A percentile compares a stretch with the other conserved stretches of the same genome.
These are phyloP conservation scores for Lepidurus packardi DNA, from an alignment of 1,140 invertebrate genomes.

Conservation along the genomic window DNA sequence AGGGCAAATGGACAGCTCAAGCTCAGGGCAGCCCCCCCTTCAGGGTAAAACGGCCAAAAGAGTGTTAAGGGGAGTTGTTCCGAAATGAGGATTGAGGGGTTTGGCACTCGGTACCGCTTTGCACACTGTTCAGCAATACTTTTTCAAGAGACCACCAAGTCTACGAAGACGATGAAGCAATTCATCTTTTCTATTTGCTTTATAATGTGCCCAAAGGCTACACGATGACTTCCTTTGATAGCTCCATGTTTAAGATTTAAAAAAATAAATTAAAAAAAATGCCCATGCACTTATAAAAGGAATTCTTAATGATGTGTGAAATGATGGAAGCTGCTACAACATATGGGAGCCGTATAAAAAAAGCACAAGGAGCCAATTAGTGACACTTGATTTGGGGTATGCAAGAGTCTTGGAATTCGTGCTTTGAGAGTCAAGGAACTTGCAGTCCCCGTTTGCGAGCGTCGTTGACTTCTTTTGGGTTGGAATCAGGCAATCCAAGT, in stretches of 20 bases:
- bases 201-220: background rate
- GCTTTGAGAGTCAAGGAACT: background rate
- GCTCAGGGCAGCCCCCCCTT: too few species aligned
- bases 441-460: background rate
- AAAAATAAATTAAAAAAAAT: background rate
- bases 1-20: too few species aligned
- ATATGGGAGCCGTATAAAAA: background rate
- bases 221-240: background rate
- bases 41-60: too few species aligned
- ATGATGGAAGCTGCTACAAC: conserved; percentile 13
- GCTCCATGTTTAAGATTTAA: background rate
- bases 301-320: background rate
- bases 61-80: too few species aligned
- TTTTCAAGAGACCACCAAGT: background rate
- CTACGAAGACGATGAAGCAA: background rate
- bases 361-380: background rate
- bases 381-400: conserved; percentile 5
- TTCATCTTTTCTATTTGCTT: background rate
- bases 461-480: background rate
- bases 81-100: background rate
- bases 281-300: background rate
- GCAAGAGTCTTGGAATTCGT: background rate
- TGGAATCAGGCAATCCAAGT: background rate
- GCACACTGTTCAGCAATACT: background rate
- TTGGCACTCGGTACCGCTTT: background rate